Evolutionary conservation across 2,113 vertebrate species (phyloP).

Genomic region (Tamias sibiricus): DNA sequence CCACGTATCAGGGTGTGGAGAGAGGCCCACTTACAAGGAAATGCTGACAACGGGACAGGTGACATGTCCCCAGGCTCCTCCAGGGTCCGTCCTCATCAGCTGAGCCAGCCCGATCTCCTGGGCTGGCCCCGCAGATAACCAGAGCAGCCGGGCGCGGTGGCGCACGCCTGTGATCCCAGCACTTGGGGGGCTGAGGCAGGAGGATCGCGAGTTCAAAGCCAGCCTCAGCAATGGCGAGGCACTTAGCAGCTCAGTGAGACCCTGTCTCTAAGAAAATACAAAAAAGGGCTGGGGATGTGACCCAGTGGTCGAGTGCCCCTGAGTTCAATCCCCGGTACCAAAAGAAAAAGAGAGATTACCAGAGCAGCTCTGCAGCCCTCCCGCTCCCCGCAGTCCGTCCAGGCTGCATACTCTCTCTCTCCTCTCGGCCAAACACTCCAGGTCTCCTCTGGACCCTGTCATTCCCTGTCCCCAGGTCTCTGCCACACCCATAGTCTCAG

Average conservation of each 20-base stretch:
- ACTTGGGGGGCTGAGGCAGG: too few species aligned
- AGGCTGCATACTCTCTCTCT: neutral
- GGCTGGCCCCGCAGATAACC: neutral
- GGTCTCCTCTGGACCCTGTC: neutral
- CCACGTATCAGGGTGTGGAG: neutral
- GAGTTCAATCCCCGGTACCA: too few species aligned
- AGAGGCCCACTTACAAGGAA: neutral
- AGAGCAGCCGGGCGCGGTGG: too few species aligned
- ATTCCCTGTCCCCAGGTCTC: neutral
- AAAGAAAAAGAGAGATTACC: too few species aligned
- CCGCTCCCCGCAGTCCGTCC: rapidly evolving
- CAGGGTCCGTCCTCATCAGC: neutral
- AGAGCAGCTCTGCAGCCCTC: neutral
- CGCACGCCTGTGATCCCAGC: too few species aligned
- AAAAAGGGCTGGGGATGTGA: too few species aligned
- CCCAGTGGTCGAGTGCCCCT: too few species aligned
- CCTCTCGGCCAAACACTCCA: neutral
- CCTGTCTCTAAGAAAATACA: too few species aligned
- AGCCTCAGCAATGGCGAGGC: too few species aligned
- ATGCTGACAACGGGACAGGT: rapidly evolving
- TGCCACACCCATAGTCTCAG: neutral
- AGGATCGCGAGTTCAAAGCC: too few species aligned
- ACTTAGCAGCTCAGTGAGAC: too few species aligned
- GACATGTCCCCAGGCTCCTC: neutral
- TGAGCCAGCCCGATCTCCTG: neutral